Percentiles rank a stretch among this genome's conserved stretches.
These are phyloP conservation scores for Cynopterus sphinx DNA, from an alignment of 2,797 vertebrate genomes.

Conservation along the genomic window DNA sequence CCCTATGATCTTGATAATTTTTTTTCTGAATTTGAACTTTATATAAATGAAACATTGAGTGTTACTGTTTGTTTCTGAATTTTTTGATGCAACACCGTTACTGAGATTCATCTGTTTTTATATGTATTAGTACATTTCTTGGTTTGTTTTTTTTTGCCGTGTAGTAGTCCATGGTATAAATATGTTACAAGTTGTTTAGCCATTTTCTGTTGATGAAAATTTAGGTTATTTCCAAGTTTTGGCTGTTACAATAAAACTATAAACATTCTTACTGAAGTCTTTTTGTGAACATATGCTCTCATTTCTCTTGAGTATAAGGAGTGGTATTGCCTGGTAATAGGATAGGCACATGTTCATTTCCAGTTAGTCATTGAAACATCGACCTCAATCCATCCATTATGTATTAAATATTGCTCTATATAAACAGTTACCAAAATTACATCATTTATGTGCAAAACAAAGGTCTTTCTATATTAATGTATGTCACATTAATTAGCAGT, in stretches of 20 bases:
- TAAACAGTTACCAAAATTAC: not conserved
- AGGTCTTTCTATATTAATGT: not conserved
- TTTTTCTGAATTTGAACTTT: not conserved
- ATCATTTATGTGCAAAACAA: no score
- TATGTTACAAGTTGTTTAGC: not conserved
- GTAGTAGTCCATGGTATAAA: not conserved
- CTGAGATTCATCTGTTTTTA: not conserved
- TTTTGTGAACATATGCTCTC: not conserved
- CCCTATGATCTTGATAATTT: not conserved
- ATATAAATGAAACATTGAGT: not conserved
- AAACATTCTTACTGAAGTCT: not conserved
- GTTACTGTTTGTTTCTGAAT: slow-evolving; percentile 1
- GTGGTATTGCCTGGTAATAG: not conserved
- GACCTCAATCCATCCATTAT: not conserved
- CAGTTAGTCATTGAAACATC: not conserved
- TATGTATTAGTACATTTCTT: not conserved
- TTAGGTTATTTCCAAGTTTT: not conserved
- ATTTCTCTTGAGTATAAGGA: not conserved
- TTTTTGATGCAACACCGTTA: not conserved
- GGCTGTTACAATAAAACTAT: not conserved
- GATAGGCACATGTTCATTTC: not conserved
- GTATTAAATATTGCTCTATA: not conserved
- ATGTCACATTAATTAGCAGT: not conserved
- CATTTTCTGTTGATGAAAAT: not conserved
- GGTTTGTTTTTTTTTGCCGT: not conserved